Conservation (phyloP, 64 coral and sea anemone genomes). For the Montipora sp. region DNA sequence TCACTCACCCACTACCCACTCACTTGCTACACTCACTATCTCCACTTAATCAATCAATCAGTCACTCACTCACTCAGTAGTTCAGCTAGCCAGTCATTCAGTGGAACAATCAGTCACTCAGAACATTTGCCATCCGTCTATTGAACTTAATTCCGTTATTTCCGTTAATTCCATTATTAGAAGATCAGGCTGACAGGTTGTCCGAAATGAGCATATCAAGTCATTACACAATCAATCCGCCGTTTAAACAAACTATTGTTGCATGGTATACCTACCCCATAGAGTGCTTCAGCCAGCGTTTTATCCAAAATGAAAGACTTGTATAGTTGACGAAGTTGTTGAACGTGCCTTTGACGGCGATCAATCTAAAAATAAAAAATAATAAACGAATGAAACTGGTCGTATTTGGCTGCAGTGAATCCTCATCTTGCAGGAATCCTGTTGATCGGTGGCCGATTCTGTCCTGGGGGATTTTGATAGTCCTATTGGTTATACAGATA, state of each 20-base stretch:
- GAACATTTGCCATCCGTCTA: too few species aligned
- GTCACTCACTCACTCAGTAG: background rate
- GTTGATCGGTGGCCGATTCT: too few species aligned
- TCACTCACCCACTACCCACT: background rate
- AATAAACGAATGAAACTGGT: background rate
- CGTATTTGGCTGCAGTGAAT: too few species aligned
- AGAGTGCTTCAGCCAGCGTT: slow-evolving; percentile 13
- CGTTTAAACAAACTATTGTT: background rate
- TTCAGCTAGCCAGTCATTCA: background rate
- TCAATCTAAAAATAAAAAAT: slow-evolving; percentile 1
- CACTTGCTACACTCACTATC: too few species aligned
- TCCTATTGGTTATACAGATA: too few species aligned
- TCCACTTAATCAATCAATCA: background rate
- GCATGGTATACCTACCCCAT: slow-evolving; percentile 1
- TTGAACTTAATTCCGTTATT: too few species aligned
- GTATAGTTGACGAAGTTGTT: slow-evolving; percentile 40
- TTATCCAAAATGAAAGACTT: slow-evolving; percentile 37
- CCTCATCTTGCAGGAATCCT: too few species aligned
- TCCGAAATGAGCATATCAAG: background rate
- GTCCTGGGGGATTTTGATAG: too few species aligned
- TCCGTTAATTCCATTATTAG: too few species aligned
- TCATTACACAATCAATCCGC: too few species aligned
- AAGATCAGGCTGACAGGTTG: too few species aligned
- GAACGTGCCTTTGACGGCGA: slow-evolving; percentile 31
- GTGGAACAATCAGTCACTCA: too few species aligned